Evolutionary conservation across 2,888 invertebrate genomes (phyloP).

Genomic region (Catocala sponsa): DNA sequence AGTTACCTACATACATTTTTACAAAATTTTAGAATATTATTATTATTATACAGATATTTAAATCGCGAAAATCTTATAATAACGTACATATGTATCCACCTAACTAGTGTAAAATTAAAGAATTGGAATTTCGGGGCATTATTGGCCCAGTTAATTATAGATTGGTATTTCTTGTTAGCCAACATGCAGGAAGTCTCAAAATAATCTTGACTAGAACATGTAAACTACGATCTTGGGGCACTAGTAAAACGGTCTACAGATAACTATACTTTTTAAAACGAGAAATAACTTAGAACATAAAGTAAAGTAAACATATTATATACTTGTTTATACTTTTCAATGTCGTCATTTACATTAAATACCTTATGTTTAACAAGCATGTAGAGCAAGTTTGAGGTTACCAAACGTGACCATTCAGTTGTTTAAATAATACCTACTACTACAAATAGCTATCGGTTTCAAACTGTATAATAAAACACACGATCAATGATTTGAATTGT

Average conservation of each 20-base stretch:
- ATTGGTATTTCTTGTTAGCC: conserved; percentile 16
- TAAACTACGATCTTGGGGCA: not conserved
- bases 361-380: conserved; percentile 21
- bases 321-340: conserved; percentile 33
- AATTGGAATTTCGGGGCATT: no score
- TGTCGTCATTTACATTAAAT: conserved; percentile 39
- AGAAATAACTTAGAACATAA: no score
- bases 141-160: not conserved
- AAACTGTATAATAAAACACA: no score
- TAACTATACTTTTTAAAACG: no score
- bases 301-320: no score
- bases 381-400: conserved; percentile 42
- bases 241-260: no score
- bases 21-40: no score
- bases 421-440: conserved; percentile 2
- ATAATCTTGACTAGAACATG: conserved; percentile 1
- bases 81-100: no score
- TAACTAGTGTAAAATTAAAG: no score
- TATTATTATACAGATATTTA: no score
- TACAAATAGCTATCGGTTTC: not conserved
- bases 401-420: conserved; percentile 19
- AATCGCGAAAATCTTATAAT: no score
- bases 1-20: no score
- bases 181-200: conserved; percentile 14
- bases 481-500: not conserved